These are phyloP conservation scores for Magallana angulata DNA, from an alignment of 1,140 invertebrate genomes.

Conservation along the genomic window DNA sequence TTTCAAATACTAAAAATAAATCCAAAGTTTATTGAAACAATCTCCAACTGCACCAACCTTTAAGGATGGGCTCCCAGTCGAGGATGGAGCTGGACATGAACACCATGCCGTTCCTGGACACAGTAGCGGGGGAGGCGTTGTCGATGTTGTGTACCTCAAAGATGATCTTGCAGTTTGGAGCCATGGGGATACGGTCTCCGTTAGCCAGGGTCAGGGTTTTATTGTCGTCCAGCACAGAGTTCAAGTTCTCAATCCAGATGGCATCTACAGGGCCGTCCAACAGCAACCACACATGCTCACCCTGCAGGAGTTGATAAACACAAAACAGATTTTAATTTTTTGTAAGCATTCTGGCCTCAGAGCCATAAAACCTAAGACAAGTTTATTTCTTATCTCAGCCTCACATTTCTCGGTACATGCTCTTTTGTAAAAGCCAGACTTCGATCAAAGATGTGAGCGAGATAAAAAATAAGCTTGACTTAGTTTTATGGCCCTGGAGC, in stretches of 20 bases:
- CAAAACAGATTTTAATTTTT: no score
- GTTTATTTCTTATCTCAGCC: no score
- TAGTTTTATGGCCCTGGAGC: no score
- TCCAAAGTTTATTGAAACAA: neutral
- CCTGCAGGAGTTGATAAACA: slow-evolving; percentile 60
- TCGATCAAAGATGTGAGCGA: no score
- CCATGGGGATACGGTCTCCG: slow-evolving; percentile 96
- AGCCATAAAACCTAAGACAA: no score
- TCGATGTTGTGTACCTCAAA: slow-evolving; percentile 98
- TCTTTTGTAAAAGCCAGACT: no score
- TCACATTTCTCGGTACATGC: no score
- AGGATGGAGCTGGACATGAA: slow-evolving; percentile 98
- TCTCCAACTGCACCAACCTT: slow-evolving; percentile 79
- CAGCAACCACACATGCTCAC: slow-evolving; percentile 79
- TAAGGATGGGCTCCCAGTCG: slow-evolving; percentile 91
- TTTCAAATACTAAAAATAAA: no score
- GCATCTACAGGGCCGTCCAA: slow-evolving; percentile 80
- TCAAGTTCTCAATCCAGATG: slow-evolving; percentile 81
- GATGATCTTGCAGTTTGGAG: slow-evolving; percentile 94
- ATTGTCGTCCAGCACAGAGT: slow-evolving; percentile 81
- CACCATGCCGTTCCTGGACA: slow-evolving; percentile 96
- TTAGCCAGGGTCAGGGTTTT: slow-evolving; percentile 94
- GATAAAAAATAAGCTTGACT: no score
- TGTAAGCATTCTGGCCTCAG: no score
- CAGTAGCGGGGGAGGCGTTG: slow-evolving; percentile 96